A percentile compares a stretch with the other conserved stretches of the same genome.
Evolutionary conservation across 2,113 vertebrate genomes (phyloP).

Genomic region (Abramis brama): DNA sequence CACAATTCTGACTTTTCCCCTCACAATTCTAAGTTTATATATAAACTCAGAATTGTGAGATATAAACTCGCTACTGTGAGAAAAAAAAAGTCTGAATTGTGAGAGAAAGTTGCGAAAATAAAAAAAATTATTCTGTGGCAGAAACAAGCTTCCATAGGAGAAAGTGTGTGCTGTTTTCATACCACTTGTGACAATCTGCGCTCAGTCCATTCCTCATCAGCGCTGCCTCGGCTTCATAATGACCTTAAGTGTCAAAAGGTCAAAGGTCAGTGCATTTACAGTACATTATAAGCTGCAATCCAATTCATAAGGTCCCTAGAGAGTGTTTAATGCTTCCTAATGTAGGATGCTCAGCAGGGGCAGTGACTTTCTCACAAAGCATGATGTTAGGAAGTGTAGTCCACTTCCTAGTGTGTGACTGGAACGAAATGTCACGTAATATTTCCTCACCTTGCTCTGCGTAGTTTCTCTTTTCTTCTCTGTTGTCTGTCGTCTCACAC

Average conservation of each 20-base stretch:
- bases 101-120: too few relatives aligned
- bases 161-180: neutral
- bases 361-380: neutral
- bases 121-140: too few relatives aligned
- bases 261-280: conserved; percentile 20
- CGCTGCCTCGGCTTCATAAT: conserved; percentile 80
- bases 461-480: conserved; percentile 79
- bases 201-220: conserved; percentile 79
- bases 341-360: neutral
- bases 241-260: conserved; percentile 76
- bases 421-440: neutral
- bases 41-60: too few relatives aligned
- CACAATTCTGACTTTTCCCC: too few relatives aligned
- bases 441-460: conserved; percentile 75
- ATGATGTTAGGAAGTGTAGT: neutral
- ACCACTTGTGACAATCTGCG: conserved; percentile 91
- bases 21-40: too few relatives aligned
- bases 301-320: neutral
- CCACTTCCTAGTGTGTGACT: neutral
- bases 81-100: too few relatives aligned
- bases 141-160: too few relatives aligned
- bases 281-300: neutral
- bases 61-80: too few relatives aligned
- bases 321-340: neutral
- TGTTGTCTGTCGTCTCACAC: conserved; percentile 76